A percentile compares a stretch with the other conserved stretches of the same genome.
Conservation (phyloP, 2,113 vertebrate genomes). For the Brachyhypopomus occidentalis region DNA sequence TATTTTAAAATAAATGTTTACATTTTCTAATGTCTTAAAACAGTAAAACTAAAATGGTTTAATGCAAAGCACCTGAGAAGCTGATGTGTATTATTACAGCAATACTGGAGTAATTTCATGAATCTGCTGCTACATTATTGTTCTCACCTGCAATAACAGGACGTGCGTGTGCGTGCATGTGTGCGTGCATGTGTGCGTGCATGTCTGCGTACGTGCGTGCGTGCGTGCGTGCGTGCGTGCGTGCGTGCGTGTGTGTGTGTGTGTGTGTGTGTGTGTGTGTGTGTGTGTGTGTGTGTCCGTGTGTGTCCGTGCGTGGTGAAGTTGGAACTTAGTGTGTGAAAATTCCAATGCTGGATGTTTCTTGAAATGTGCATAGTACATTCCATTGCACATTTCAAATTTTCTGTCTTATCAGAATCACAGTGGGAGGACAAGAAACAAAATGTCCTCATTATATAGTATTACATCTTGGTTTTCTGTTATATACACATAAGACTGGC, state of each 20-base stretch:
- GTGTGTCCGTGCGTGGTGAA: background rate
- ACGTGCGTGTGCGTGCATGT: constrained; percentile 18
- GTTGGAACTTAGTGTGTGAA: background rate
- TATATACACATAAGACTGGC: background rate
- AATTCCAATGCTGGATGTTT: constrained; percentile 9
- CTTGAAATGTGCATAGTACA: background rate
- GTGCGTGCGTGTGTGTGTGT: constrained; percentile 19
- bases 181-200: constrained; percentile 17
- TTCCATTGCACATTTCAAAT: background rate
- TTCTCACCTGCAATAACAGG: constrained; percentile 63
- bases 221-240: constrained; percentile 9
- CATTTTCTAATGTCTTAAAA: no score
- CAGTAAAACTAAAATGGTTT: background rate
- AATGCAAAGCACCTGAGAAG: no score
- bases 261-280: no score
- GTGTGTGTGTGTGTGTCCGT: no score
- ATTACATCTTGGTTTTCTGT: background rate
- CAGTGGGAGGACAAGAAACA: background rate
- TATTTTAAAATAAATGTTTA: no score
- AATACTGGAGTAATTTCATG: constrained; percentile 69
- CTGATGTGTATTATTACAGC: constrained; percentile 69
- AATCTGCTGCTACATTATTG: constrained; percentile 62
- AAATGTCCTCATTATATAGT: background rate
- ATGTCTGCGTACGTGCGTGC: no score
- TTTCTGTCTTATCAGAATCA: background rate